Evolutionary conservation across 2,888 invertebrate species (phyloP).

Genomic region (Slavum lentiscoides): DNA sequence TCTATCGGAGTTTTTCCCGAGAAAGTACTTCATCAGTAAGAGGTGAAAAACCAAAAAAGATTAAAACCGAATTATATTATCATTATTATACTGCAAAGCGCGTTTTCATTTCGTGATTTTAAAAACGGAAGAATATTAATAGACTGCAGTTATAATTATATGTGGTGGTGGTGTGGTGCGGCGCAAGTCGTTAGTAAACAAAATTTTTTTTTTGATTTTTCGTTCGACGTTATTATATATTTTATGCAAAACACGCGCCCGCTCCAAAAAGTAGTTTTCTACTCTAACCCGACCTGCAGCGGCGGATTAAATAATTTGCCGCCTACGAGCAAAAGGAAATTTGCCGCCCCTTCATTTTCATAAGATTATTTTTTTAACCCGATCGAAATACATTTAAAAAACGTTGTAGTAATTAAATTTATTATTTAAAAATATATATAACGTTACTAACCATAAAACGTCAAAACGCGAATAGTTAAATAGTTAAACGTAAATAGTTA

Average conservation of each 20-base stretch:
- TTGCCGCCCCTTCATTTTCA: no score
- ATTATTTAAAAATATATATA: no score
- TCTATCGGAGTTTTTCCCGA: constrained; percentile 67
- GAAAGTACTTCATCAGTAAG: constrained; percentile 37
- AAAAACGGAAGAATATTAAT: not conserved
- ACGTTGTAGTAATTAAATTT: not conserved
- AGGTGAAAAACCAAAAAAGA: constrained; percentile 1
- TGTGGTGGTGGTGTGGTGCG: no score
- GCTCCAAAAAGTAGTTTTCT: not conserved
- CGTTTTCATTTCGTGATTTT: not conserved
- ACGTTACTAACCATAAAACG: no score
- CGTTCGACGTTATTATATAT: not conserved
- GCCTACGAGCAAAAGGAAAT: no score
- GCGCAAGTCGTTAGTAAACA: not conserved
- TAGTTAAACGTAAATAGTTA: no score
- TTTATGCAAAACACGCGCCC: not conserved
- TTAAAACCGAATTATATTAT: no score
- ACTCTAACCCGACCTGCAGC: no score
- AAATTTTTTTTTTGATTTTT: not conserved
- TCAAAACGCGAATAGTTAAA: no score
- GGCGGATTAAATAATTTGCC: no score
- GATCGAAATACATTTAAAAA: not conserved
- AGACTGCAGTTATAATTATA: not conserved
- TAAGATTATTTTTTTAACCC: not conserved
- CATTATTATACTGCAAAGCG: not conserved